These are phyloP conservation scores for Eupelmus urozonus DNA, from an alignment of 2,888 invertebrate genomes.

Conservation along the genomic window DNA sequence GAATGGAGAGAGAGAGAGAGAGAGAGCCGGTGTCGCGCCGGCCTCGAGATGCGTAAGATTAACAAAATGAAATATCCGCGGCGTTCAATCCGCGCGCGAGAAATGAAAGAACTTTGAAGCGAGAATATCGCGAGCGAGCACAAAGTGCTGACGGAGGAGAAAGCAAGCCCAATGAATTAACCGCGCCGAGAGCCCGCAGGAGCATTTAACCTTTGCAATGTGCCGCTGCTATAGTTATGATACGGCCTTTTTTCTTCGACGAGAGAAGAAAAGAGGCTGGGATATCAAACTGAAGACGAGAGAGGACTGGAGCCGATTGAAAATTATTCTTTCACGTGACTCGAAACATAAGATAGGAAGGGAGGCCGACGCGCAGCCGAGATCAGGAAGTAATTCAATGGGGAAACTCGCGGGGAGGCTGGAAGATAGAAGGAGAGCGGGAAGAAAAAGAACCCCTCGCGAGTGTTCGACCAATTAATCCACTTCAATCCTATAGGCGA, in stretches of 20 bases:
- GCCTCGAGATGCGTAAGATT: slow-evolving; percentile 49
- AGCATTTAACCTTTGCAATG: slow-evolving; percentile 34
- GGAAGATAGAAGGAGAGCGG: slow-evolving; percentile 61
- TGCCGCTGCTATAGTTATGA: background rate
- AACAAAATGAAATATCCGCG: slow-evolving; percentile 54
- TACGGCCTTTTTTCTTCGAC: background rate
- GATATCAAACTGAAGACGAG: slow-evolving; percentile 11
- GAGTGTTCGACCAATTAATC: slow-evolving; percentile 76
- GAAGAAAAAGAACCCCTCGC: slow-evolving; percentile 67
- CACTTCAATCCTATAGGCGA: slow-evolving; percentile 72
- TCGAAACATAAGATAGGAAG: slow-evolving; percentile 51
- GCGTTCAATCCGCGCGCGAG: slow-evolving; percentile 52
- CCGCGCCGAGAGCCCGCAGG: slow-evolving; percentile 1
- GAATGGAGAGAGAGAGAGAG: slow-evolving; percentile 30
- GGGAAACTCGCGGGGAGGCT: slow-evolving; percentile 46
- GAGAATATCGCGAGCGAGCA: slow-evolving; percentile 14
- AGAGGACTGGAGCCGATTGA: slow-evolving; percentile 51
- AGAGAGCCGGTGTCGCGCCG: slow-evolving; percentile 43
- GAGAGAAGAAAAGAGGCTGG: background rate
- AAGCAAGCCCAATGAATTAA: slow-evolving; percentile 33
- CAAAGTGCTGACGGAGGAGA: slow-evolving; percentile 4
- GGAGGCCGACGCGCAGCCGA: slow-evolving; percentile 65
- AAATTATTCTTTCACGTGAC: slow-evolving; percentile 60
- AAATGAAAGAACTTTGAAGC: slow-evolving; percentile 48
- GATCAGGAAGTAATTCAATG: slow-evolving; percentile 67